Percentiles rank a stretch among this genome's conserved stretches.
Evolutionary conservation across 2,888 invertebrate genomes (phyloP).

Genomic region (Patella caerulea): DNA sequence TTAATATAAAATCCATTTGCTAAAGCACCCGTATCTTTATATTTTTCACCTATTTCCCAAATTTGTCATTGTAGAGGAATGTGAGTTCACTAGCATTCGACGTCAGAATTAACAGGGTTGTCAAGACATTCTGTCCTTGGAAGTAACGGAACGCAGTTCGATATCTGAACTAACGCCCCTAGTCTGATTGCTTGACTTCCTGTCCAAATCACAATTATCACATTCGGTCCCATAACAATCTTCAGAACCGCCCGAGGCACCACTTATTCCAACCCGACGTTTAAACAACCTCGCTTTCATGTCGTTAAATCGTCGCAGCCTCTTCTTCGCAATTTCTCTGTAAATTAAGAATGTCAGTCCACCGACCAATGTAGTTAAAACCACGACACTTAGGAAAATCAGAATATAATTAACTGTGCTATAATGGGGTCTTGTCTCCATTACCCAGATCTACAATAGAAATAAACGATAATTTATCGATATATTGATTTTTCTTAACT

Average conservation of each 20-base stretch:
- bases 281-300: constrained; percentile 19
- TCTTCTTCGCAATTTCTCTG: constrained; percentile 10
- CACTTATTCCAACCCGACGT: constrained; percentile 17
- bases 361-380: constrained; percentile 6
- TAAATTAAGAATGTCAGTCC: constrained; percentile 14
- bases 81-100: too few relatives aligned
- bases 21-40: too few relatives aligned
- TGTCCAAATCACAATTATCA: neutral
- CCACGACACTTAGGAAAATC: neutral
- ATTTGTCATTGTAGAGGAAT: too few relatives aligned
- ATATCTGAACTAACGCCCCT: neutral
- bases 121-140: neutral
- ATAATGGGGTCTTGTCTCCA: neutral
- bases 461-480: too few relatives aligned
- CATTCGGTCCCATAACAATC: neutral
- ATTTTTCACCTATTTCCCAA: too few relatives aligned
- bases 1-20: too few relatives aligned
- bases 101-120: too few relatives aligned
- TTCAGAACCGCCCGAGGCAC: constrained; percentile 16
- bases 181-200: constrained; percentile 6
- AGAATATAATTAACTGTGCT: constrained; percentile 18
- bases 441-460: neutral
- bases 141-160: neutral
- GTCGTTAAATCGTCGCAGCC: neutral
- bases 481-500: too few relatives aligned